Conservation (phyloP, 2,113 vertebrate genomes). For the Benitochromis conjunctus region DNA sequence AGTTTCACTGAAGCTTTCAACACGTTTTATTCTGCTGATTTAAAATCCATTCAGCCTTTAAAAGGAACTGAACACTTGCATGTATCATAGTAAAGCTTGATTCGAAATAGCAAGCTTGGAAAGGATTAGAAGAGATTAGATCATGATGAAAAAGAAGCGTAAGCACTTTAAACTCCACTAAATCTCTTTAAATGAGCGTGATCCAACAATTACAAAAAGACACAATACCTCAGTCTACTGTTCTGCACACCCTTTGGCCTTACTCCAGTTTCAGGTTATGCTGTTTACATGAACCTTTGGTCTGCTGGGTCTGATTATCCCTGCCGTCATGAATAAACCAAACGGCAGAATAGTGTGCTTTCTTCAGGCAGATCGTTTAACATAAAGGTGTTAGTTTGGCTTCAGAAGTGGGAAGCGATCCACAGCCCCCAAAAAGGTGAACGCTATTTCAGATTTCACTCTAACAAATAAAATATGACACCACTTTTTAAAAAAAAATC, state of each 20-base stretch:
- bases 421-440: not conserved
- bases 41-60: not conserved
- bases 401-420: not conserved
- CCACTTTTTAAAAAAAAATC: not conserved
- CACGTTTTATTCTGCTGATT: conserved; percentile 8
- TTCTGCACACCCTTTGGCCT: not conserved
- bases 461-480: not conserved
- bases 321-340: not conserved
- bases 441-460: not conserved
- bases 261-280: conserved; percentile 22
- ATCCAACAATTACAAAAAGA: conserved; percentile 30
- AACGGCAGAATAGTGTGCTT: not conserved
- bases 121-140: conserved; percentile 49
- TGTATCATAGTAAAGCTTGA: not conserved
- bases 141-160: not conserved
- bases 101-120: conserved; percentile 10
- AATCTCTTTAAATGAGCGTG: conserved; percentile 23
- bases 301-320: conserved; percentile 4
- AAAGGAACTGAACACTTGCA: not conserved
- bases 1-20: not conserved
- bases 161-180: conserved; percentile 1
- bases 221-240: not conserved
- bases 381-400: not conserved
- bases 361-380: not conserved
- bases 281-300: conserved; percentile 1